Percentiles rank a stretch among this genome's conserved stretches.
Conservation (phyloP, 2,888 invertebrate genomes). For the Lochmaea capreae region DNA sequence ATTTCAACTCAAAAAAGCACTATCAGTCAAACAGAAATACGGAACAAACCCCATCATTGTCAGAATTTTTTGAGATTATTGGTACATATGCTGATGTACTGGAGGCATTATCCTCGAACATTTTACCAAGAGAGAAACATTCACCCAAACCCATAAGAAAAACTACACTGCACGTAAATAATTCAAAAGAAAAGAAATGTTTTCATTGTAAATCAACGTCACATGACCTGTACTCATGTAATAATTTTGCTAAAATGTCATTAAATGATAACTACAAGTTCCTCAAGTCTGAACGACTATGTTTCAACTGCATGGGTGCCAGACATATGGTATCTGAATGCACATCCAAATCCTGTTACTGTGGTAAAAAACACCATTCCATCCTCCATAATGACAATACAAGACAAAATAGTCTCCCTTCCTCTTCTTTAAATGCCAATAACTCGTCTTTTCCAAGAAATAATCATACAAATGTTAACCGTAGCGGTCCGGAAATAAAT, state of each 20-base stretch:
- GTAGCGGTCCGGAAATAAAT: not conserved
- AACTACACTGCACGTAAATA: slow-evolving; percentile 4
- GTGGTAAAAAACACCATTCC: slow-evolving; percentile 4
- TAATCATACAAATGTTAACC: not conserved
- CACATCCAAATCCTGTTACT: not conserved
- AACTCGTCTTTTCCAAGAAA: not conserved
- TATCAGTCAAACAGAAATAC: slow-evolving; percentile 1
- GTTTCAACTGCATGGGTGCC: slow-evolving; percentile 2
- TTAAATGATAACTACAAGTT: not conserved
- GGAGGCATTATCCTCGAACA: slow-evolving; percentile 10
- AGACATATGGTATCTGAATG: not conserved
- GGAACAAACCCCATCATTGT: not conserved
- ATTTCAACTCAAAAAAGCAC: not conserved
- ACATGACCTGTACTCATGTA: slow-evolving; percentile 2
- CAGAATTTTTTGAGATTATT: slow-evolving; percentile 8
- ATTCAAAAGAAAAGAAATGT: not conserved
- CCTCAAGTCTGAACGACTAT: slow-evolving; percentile 2
- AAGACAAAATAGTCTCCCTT: slow-evolving; percentile 3
- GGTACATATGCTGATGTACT: not conserved
- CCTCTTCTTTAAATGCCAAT: not conserved
- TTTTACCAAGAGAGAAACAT: slow-evolving; percentile 5
- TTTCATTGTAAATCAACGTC: not conserved
- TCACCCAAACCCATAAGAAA: not conserved
- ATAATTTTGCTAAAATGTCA: slow-evolving; percentile 5
- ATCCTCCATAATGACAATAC: slow-evolving; percentile 6